Evolutionary conservation across 2,888 invertebrate species (phyloP), one percentile per base, ranked within the genome.

Genomic region (Aphrophora alni): DNA sequence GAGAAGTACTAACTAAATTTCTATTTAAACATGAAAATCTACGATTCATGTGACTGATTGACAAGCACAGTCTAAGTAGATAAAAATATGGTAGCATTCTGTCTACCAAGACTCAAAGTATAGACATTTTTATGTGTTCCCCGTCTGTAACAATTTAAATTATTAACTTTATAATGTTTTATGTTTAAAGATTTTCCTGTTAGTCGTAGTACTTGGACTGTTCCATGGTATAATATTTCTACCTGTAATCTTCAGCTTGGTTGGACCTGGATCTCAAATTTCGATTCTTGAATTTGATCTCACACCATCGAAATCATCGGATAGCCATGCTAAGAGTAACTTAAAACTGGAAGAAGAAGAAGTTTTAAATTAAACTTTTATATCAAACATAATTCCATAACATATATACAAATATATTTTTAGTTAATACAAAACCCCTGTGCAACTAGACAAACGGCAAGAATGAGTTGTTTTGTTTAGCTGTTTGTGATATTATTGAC

Each of bases 171-270:
- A n/a, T n/a, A n/a, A n/a, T 84, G 71, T 81, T 82, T 85, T 84
- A 7, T 33, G 33, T 80, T 91, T 92, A 85, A 89, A 93, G 90
- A 95, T 95, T 86, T 95, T 95, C 87, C 89, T 93, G 72, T 88
- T 95, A 80, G 95, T 95, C 0, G 94, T 95, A 79, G 70, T 93
- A 27, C 95, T 95, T 87, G 96, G 96, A 59, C 88, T 95, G 21
- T 95, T 93, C 87, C 93, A 94, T 87, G 96, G 95, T 17, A 88
- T 95, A 38, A 88, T 95, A 38, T 91, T 95, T 82, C 88, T 96
- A 83, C 95, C 95, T 5, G 94, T 95, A 21, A 89, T 95, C 73
- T 88, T 96, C 69, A 95, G 95, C 85, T 89, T 93, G 81, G 88
- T 95, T 75, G 95, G 95, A 0, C 95, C 95, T 5, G 85, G 85